Percentiles rank a stretch among this genome's conserved stretches.
Evolutionary conservation across 2,888 invertebrate species (phyloP).

Genomic region (Epinotia ramella): DNA sequence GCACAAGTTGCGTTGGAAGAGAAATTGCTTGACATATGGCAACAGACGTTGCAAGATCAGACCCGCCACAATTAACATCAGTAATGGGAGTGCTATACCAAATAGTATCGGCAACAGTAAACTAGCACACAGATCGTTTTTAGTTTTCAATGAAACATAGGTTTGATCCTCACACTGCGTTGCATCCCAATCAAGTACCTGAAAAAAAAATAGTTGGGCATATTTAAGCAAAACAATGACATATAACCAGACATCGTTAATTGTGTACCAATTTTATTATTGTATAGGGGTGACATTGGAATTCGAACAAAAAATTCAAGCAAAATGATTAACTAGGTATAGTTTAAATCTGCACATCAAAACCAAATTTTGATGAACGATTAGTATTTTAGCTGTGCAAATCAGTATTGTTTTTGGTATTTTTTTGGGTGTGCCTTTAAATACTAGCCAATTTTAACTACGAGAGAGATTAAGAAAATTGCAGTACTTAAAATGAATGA

Average conservation of each 20-base stretch:
- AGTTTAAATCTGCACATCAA: too few species aligned
- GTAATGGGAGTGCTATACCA: conserved; percentile 10
- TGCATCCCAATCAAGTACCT: conserved; percentile 25
- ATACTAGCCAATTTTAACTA: too few species aligned
- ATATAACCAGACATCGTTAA: background rate
- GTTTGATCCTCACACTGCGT: conserved; percentile 13
- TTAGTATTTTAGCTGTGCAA: too few species aligned
- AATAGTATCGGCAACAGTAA: conserved; percentile 22
- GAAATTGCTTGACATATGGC: conserved; percentile 32
- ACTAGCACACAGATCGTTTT: conserved; percentile 13
- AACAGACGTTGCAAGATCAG: conserved; percentile 9
- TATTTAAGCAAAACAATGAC: background rate
- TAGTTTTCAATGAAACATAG: conserved; percentile 12
- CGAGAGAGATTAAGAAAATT: too few species aligned
- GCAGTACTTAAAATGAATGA: too few species aligned
- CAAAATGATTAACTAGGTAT: too few species aligned
- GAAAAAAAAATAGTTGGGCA: background rate
- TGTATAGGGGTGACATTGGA: too few species aligned
- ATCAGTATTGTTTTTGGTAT: too few species aligned
- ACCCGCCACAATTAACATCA: conserved; percentile 9
- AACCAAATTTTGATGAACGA: too few species aligned
- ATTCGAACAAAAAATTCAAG: too few species aligned
- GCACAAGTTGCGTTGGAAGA: conserved; percentile 29
- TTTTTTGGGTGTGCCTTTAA: too few species aligned
- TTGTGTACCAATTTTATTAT: too few species aligned